Evolutionary conservation across 2,888 invertebrate species (phyloP).

Genomic region (Resseliella maxima): DNA sequence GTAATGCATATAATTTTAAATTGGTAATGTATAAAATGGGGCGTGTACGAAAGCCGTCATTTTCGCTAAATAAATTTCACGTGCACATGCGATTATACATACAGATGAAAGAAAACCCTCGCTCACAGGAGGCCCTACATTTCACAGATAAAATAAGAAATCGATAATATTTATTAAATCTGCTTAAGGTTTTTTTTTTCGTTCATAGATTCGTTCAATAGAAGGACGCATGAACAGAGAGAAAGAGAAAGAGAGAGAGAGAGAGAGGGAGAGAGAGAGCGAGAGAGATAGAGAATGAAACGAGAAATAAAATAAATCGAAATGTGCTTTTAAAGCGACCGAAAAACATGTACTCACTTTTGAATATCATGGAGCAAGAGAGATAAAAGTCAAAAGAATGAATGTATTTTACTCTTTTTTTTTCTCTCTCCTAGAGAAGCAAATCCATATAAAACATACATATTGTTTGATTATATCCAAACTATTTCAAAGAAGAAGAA

Average conservation of each 20-base stretch:
- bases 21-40: background rate
- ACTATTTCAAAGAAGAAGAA: background rate
- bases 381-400: background rate
- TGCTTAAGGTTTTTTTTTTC: background rate
- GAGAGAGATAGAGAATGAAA: background rate
- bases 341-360: background rate
- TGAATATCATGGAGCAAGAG: background rate
- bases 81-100: constrained; percentile 9
- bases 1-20: constrained; percentile 6
- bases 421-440: background rate
- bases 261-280: background rate
- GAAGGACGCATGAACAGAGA: background rate
- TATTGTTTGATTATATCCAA: background rate
- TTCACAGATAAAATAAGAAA: constrained; percentile 6
- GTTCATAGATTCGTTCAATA: background rate
- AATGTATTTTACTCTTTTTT: too few relatives aligned
- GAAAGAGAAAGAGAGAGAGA: background rate
- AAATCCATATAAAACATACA: background rate
- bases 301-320: background rate
- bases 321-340: background rate
- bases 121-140: background rate
- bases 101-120: background rate
- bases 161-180: constrained; percentile 16
- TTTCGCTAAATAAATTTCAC: background rate
- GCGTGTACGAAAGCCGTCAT: constrained; percentile 27